Evolutionary conservation across 2,113 vertebrate species (phyloP).

Genomic region (Willisornis vidua): DNA sequence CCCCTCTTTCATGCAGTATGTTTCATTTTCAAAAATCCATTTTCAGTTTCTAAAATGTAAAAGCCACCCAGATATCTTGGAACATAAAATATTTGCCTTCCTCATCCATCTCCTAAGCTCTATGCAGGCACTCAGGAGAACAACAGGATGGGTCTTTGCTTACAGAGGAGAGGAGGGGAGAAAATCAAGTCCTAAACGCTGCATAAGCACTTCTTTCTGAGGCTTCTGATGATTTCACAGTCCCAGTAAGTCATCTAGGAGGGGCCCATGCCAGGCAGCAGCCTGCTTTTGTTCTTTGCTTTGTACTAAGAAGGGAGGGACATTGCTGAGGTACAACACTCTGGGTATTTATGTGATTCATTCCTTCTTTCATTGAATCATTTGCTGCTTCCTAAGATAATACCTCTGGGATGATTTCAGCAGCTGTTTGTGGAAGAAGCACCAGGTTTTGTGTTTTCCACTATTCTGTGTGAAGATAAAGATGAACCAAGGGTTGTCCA

Average conservation of each 20-base stretch:
- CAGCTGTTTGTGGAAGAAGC: conserved; percentile 14
- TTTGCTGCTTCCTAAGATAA: conserved; percentile 53
- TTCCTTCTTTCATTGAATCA: conserved; percentile 55
- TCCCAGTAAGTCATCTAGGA: conserved; percentile 67
- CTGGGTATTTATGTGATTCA: conserved; percentile 57
- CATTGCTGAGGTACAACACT: conserved; percentile 56
- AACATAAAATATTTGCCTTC: neutral
- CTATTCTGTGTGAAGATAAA: neutral
- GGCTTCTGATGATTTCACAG: conserved; percentile 67
- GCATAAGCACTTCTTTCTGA: conserved; percentile 65
- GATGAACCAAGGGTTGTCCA: neutral
- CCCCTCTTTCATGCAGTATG: neutral
- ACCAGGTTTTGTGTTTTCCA: neutral
- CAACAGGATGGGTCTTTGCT: neutral
- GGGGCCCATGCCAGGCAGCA: conserved; percentile 66
- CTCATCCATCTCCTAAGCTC: neutral
- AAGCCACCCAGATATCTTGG: neutral
- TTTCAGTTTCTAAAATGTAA: neutral
- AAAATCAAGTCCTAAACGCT: conserved; percentile 42
- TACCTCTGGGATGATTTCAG: conserved; percentile 44
- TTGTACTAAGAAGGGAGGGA: conserved; percentile 69
- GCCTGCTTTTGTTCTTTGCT: conserved; percentile 67
- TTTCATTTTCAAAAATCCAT: neutral
- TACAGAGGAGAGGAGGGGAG: conserved; percentile 34
- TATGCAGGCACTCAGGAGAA: neutral